Evolutionary conservation across 2,113 vertebrate genomes (phyloP).

Genomic region (Syngnathoides biaculeatus): DNA sequence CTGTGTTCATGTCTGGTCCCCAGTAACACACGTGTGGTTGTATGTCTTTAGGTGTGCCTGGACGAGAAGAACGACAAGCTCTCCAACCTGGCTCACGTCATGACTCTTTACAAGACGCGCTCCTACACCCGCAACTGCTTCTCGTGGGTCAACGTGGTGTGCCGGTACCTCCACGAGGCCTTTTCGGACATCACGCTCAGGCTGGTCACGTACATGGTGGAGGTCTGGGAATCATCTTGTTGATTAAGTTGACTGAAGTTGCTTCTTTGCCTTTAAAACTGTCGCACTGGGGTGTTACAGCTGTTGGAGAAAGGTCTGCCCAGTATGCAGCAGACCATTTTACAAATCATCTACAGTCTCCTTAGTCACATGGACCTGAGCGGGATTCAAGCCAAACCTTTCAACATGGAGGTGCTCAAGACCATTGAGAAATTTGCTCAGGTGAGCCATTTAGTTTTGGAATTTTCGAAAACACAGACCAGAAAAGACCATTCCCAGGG

Average conservation of each 20-base stretch:
- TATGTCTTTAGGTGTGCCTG: conserved; percentile 81
- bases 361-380: conserved; percentile 94
- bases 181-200: conserved; percentile 88
- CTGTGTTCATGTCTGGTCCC: too few species aligned
- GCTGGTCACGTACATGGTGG: conserved; percentile 93
- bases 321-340: conserved; percentile 90
- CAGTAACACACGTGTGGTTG: background rate
- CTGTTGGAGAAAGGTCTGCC: conserved; percentile 94
- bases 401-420: conserved; percentile 95
- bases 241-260: background rate
- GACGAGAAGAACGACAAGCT: conserved; percentile 95
- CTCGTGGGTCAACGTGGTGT: conserved; percentile 95
- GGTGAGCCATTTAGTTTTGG: conserved; percentile 71
- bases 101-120: conserved; percentile 96
- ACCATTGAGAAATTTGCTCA: conserved; percentile 96
- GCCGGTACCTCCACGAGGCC: conserved; percentile 93
- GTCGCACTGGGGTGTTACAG: conserved; percentile 60
- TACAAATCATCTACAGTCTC: conserved; percentile 95
- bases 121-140: conserved; percentile 92
- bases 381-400: conserved; percentile 87
- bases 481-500: too few species aligned
- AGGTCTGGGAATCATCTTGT: conserved; percentile 71
- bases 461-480: too few species aligned
- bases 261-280: conserved; percentile 6
- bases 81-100: conserved; percentile 94